phyloP scores from a whole-genome alignment of 1,140 invertebrate species.

The Eupristina koningsbergeri region DNA sequence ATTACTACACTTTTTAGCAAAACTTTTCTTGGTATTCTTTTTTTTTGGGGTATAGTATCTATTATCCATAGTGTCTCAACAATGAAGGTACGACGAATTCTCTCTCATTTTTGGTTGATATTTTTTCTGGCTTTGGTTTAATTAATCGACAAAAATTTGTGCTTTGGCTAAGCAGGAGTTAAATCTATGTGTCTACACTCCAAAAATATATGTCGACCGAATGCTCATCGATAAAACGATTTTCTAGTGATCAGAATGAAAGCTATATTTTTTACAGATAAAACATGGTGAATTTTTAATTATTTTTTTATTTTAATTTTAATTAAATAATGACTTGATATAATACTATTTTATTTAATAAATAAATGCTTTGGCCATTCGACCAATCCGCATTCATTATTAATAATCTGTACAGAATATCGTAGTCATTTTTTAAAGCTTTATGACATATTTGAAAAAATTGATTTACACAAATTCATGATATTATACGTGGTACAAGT shows the following conservation, averaged over 20 bases:
- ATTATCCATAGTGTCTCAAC: not conserved
- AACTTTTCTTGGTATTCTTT: not conserved
- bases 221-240: not conserved
- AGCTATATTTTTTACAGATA: not conserved
- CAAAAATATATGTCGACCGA: slow-evolving; percentile 29
- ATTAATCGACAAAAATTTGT: slow-evolving; percentile 8
- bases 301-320: too few relatives aligned
- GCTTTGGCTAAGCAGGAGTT: not conserved
- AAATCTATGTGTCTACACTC: not conserved
- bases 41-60: not conserved
- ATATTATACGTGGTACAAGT: too few relatives aligned
- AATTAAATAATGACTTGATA: too few relatives aligned
- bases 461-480: too few relatives aligned
- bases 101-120: not conserved
- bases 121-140: not conserved
- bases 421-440: too few relatives aligned
- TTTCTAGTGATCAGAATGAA: not conserved
- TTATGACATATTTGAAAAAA: too few relatives aligned
- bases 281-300: not conserved
- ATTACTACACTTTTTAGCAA: not conserved
- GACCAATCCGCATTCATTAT: too few relatives aligned
- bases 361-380: too few relatives aligned
- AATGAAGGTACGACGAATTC: not conserved
- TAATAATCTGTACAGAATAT: too few relatives aligned
- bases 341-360: too few relatives aligned